Base-by-base conservation (phyloP, 2,888 invertebrate species). In the Drosophila barbarae region DNA sequence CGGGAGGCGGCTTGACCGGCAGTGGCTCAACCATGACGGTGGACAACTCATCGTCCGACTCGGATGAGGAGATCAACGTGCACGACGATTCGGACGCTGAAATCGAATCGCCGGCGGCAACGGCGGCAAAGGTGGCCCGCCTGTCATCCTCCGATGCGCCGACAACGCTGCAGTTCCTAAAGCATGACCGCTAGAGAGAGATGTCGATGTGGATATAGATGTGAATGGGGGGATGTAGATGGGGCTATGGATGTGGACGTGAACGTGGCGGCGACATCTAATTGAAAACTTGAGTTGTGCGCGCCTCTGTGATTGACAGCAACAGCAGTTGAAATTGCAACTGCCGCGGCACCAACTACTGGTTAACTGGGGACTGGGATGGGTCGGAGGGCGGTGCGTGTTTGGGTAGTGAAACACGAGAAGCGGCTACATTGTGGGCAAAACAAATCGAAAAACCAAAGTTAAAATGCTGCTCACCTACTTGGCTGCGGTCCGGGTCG, bases 31-130 rank as follows among this genome's bases (percentile, higher is more conserved):
- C 87, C 13, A 85, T 87, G 47, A 87, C 78, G n/a, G 87, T 87
- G 46, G 87, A 84, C 69, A 88, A 85, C 56, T 88, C 89, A 5
- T 88, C 88, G 56, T 87, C 88, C 13, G 85, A 85, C 53, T 80
- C 79, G 56, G 89, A 89, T 21, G 95, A 95, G 94, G 96, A 96
- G 90, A 96, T 96, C 86, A 95, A 95, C 89, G 95, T 96, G 9
- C 95, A 96, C 86, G 89, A 90, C 60, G 95, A 95, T 77, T 63
- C 91, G 88, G 87, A 88, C 53, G 86, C 85, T 71, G 88, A 87
- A 76, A 79, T 73, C 39, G 85, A 83, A 58, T 75, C 84, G 71
- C 69, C 84, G 53, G 67, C 81, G 66, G 70, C 77, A 52, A 44
- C 82, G 52, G 69, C 77, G 69, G 71, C 81, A 57, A 80, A 70